Evolutionary conservation across 1,140 invertebrate species (phyloP).

Genomic region (Odontomachus brunneus): DNA sequence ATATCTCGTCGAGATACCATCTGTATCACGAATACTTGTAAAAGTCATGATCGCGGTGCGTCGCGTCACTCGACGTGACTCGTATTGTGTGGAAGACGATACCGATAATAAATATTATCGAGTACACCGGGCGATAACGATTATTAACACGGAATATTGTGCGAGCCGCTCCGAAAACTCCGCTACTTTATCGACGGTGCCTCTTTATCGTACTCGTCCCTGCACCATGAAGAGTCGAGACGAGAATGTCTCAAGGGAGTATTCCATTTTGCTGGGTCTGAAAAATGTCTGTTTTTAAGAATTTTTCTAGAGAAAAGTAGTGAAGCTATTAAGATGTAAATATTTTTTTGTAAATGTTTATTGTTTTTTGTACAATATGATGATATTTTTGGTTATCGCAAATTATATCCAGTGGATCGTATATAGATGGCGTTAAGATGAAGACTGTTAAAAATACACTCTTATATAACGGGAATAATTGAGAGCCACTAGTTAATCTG

Average conservation of each 20-base stretch:
- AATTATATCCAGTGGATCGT: no score
- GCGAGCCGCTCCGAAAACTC: constrained; percentile 30
- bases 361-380: no score
- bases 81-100: constrained; percentile 44
- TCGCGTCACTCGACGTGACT: constrained; percentile 34
- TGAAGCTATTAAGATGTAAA: no score
- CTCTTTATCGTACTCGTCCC: constrained; percentile 54
- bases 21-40: constrained; percentile 2
- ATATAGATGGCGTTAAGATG: no score
- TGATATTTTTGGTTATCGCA: no score
- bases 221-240: constrained; percentile 41
- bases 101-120: constrained; percentile 36
- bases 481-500: no score
- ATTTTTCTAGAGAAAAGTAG: no score
- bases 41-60: constrained; percentile 48
- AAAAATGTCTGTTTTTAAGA: no score
- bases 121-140: constrained; percentile 46
- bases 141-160: constrained; percentile 34
- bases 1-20: constrained; percentile 29
- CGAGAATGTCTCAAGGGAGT: constrained; percentile 19
- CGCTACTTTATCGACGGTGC: constrained; percentile 67
- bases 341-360: no score
- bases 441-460: no score
- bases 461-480: no score
- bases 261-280: no score